Evolutionary conservation across 2,113 vertebrate genomes (phyloP).

Genomic region (Bambusicola thoracicus): DNA sequence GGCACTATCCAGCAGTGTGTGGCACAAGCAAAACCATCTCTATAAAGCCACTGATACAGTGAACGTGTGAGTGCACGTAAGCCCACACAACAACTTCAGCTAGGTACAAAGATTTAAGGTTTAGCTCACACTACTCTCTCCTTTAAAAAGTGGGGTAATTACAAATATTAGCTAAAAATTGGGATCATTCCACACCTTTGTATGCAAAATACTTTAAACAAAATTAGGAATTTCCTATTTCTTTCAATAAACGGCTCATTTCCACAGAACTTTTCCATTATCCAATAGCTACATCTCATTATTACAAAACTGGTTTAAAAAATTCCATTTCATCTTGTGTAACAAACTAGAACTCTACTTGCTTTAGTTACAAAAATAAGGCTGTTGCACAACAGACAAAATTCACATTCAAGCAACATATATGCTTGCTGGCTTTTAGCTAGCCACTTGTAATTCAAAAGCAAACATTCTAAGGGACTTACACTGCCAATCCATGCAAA

Average conservation of each 20-base stretch:
- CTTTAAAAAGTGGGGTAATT: neutral
- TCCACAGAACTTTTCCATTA: neutral
- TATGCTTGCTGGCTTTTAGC: neutral
- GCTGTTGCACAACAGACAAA: neutral
- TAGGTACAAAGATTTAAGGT: neutral
- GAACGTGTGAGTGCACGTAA: neutral
- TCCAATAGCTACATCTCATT: neutral
- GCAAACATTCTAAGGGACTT: neutral
- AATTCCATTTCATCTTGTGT: slow-evolving; percentile 3
- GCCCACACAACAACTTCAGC: neutral
- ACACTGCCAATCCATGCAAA: neutral
- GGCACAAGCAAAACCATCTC: slow-evolving; percentile 37
- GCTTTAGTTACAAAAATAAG: slow-evolving; percentile 63
- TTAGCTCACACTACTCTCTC: neutral
- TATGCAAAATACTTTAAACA: neutral
- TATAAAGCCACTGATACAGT: slow-evolving; percentile 57
- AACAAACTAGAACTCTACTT: slow-evolving; percentile 62
- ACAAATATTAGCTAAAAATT: neutral
- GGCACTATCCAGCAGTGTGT: slow-evolving; percentile 65
- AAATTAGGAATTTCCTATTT: neutral
- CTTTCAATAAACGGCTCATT: neutral
- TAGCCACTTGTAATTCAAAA: neutral
- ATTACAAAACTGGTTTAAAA: slow-evolving; percentile 37
- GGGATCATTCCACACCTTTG: neutral
- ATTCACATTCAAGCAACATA: neutral